phyloP scores from a whole-genome alignment of 2,797 vertebrate species.

The Enteromius viviparus region DNA sequence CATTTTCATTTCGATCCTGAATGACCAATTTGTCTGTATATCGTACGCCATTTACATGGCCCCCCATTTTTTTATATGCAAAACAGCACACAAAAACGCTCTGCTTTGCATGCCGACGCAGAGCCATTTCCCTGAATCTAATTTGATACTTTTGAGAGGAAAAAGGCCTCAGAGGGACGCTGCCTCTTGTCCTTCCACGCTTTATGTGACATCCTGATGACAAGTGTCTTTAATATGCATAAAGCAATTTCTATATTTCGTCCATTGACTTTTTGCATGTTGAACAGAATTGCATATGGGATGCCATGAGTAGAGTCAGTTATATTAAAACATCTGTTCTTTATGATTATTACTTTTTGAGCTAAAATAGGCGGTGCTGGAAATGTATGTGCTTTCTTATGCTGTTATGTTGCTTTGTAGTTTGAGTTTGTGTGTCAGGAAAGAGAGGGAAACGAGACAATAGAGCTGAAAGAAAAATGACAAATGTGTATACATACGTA shows the following conservation, averaged over 20 bases:
- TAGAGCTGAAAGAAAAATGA: neutral
- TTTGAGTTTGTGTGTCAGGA: neutral
- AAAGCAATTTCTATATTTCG: slow-evolving; percentile 77
- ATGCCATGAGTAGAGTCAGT: slow-evolving; percentile 40
- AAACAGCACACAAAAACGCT: slow-evolving; percentile 96
- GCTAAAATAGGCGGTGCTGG: slow-evolving; percentile 66
- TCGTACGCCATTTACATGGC: slow-evolving; percentile 95
- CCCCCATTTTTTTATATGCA: slow-evolving; percentile 96
- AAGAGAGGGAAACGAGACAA: slow-evolving; percentile 32
- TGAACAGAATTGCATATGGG: slow-evolving; percentile 71
- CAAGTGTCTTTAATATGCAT: slow-evolving; percentile 95
- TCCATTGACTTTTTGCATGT: slow-evolving; percentile 79
- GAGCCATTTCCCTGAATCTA: slow-evolving; percentile 98
- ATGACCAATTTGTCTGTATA: slow-evolving; percentile 99
- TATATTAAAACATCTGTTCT: slow-evolving; percentile 73
- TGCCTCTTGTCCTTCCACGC: slow-evolving; percentile 86
- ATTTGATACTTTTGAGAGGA: slow-evolving; percentile 99
- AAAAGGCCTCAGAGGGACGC: slow-evolving; percentile 91
- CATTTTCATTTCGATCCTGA: slow-evolving; percentile 85
- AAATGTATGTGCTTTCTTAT: slow-evolving; percentile 63
- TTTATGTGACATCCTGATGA: slow-evolving; percentile 94
- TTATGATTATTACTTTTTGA: slow-evolving; percentile 81
- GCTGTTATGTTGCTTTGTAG: slow-evolving; percentile 54
- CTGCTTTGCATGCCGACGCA: slow-evolving; percentile 81
- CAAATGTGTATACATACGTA: slow-evolving; percentile 10